Evolutionary conservation across 1,140 invertebrate species (phyloP).

Genomic region (Tetragnatha versicolor): DNA sequence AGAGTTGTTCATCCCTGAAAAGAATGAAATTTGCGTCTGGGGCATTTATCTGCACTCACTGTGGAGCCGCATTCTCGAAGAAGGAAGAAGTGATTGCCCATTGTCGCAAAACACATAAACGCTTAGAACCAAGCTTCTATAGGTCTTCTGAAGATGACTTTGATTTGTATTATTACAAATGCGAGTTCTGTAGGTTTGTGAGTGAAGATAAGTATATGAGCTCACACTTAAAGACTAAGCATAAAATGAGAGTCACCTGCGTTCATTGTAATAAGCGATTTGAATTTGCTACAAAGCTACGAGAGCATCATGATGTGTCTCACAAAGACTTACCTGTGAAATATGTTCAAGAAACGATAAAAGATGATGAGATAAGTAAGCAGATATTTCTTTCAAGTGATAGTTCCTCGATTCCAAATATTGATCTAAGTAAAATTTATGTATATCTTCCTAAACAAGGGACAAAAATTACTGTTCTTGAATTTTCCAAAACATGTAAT

Average conservation of each 20-base stretch:
- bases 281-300: constrained; percentile 26
- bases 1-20: too few species aligned
- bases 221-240: constrained; percentile 1
- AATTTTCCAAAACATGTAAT: neutral
- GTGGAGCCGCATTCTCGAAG: constrained; percentile 9
- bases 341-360: constrained; percentile 22
- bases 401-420: too few species aligned
- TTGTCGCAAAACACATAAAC: neutral
- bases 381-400: neutral
- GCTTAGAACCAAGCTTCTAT: neutral
- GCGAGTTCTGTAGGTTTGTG: constrained; percentile 40
- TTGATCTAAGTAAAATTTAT: neutral
- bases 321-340: constrained; percentile 22
- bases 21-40: neutral
- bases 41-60: constrained; percentile 15
- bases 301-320: constrained; percentile 24
- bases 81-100: constrained; percentile 1
- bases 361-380: neutral
- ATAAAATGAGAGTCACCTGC: constrained; percentile 31
- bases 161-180: constrained; percentile 12
- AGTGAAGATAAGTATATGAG: neutral
- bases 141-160: neutral
- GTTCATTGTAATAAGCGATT: constrained; percentile 26
- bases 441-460: neutral
- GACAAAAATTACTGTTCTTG: neutral